Evolutionary conservation across 2,888 invertebrate genomes (phyloP).

Genomic region (Lithophane leautieri): DNA sequence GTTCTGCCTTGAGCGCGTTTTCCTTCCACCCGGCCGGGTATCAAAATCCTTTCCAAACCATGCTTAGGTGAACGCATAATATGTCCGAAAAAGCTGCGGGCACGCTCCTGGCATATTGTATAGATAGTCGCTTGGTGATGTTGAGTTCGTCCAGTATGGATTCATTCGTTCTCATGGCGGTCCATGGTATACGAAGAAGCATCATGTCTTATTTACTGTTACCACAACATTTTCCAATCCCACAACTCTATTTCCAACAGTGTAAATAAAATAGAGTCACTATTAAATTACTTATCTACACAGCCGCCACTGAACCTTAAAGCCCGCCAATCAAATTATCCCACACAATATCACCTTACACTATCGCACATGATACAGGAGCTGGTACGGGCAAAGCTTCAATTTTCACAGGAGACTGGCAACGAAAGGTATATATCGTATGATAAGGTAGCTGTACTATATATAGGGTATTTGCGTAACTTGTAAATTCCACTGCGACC

Average conservation of each 20-base stretch:
- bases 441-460: constrained; percentile 17
- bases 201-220: background rate
- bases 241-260: background rate
- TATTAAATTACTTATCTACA: constrained; percentile 37
- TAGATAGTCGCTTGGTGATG: too few relatives aligned
- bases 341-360: constrained; percentile 66
- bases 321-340: constrained; percentile 47
- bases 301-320: constrained; percentile 8
- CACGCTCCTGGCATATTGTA: too few relatives aligned
- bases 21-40: too few relatives aligned
- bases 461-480: constrained; percentile 57
- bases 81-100: too few relatives aligned
- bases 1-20: too few relatives aligned
- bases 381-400: constrained; percentile 29
- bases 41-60: too few relatives aligned
- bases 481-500: constrained; percentile 53
- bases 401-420: constrained; percentile 46
- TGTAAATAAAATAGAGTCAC: constrained; percentile 21
- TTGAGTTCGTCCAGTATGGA: too few relatives aligned
- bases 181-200: too few relatives aligned
- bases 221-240: background rate
- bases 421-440: constrained; percentile 41
- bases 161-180: too few relatives aligned
- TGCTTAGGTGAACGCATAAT: too few relatives aligned
- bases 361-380: constrained; percentile 38